Evolutionary conservation across 2,113 vertebrate genomes (phyloP), one percentile per base, ranked within the genome.

Genomic region (Corythaeola cristata): DNA sequence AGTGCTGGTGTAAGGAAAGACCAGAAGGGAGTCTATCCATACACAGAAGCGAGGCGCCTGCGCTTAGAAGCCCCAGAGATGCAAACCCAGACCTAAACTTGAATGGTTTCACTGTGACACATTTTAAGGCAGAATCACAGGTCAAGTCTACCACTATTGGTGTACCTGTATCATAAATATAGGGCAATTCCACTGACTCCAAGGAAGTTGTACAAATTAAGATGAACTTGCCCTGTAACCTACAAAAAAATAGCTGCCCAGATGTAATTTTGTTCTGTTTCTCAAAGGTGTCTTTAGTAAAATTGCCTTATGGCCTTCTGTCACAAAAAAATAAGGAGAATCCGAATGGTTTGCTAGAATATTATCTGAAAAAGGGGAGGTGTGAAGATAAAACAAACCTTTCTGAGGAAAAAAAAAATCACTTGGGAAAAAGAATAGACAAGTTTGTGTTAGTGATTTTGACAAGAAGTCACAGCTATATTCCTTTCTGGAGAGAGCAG

Each of bases 331-430:
- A 62, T 17, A 49, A 60, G 12, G 8, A 91, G 72, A 85, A 49
- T 8, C 21, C 15, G 68, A 81, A 39, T 8, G 3, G 6, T 47
- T 71, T 67, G 5, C 5, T 47, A 71, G 26, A 85, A 60, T 6
- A 44, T 0, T 0, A 37, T 6, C 15, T 33, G 56, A 41, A 35
- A 73, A 84, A 80, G 16, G 6, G 7, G 24, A 89, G 4, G 2
- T 4, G 0, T 21, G 28, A 81, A 58, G 5, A 33, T 33, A 37
- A 76, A 86, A 37, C 21, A 23, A 45, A 44, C 4, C 50, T 74
- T 35, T 22, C 21, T 53, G 62, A 59, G 11, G n/a, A 22, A n/a
- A 52, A 60, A 45, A 23, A 44, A 21, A 41, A 30, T 39, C 27
- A 33, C 8, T 18, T 24, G 4, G 3, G 16, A 50, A 26, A 56